These are phyloP conservation scores for Trinectes maculatus DNA, from an alignment of 2,113 vertebrate species.

Conservation along the genomic window DNA sequence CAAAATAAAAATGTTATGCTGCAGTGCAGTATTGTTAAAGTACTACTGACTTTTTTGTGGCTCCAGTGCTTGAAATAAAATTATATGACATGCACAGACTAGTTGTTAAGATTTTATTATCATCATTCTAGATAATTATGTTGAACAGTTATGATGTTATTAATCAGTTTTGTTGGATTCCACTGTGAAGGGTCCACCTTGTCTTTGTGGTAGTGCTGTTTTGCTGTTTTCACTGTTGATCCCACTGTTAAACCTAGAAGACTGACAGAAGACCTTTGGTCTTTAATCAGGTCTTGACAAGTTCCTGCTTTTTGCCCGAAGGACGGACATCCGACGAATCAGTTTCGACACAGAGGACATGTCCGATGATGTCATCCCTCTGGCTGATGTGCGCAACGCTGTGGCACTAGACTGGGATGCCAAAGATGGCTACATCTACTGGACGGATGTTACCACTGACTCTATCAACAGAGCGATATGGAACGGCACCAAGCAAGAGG, in stretches of 20 bases:
- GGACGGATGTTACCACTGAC: constrained; percentile 98
- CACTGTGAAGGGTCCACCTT: constrained; percentile 1
- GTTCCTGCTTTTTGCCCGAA: constrained; percentile 99
- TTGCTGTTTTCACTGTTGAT: constrained; percentile 77
- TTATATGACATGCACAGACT: not conserved
- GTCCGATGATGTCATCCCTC: constrained; percentile 96
- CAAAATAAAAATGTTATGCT: too few species aligned
- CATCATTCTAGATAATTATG: not conserved
- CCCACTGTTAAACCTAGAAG: constrained; percentile 89
- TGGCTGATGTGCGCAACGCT: constrained; percentile 96
- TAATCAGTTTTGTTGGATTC: constrained; percentile 7
- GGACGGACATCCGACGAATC: constrained; percentile 99
- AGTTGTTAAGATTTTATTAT: not conserved
- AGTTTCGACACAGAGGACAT: constrained; percentile 98
- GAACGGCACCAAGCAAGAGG: constrained; percentile 95
- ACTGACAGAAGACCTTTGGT: constrained; percentile 99
- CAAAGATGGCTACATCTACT: constrained; percentile 93
- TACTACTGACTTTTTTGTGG: too few species aligned
- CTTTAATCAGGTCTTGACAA: constrained; percentile 99
- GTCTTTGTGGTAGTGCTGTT: constrained; percentile 54
- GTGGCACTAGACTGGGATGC: constrained; percentile 98
- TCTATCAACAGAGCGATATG: constrained; percentile 98
- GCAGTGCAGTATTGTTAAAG: too few species aligned
- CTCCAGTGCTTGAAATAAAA: not conserved
- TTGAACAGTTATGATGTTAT: not conserved